These are phyloP conservation scores for Mugil cephalus DNA, from an alignment of 2,113 vertebrate genomes.

Conservation along the genomic window DNA sequence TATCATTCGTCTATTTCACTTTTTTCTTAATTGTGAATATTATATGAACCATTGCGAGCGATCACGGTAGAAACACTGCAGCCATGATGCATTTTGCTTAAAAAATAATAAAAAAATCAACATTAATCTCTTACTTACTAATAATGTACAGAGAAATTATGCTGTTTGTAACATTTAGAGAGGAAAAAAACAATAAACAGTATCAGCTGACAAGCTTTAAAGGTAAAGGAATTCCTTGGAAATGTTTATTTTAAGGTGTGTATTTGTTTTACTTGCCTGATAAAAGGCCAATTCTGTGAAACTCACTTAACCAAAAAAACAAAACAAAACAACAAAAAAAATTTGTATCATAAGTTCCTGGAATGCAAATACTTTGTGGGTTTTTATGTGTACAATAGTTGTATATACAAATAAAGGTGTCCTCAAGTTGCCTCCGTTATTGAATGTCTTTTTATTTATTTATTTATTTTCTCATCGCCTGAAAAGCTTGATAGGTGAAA, in stretches of 20 bases:
- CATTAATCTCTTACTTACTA: slow-evolving; percentile 65
- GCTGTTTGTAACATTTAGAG: slow-evolving; percentile 69
- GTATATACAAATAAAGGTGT: slow-evolving; percentile 83
- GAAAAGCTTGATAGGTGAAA: background rate
- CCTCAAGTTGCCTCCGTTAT: slow-evolving; percentile 59
- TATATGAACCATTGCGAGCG: slow-evolving; percentile 41
- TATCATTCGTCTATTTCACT: slow-evolving; percentile 25
- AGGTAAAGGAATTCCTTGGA: slow-evolving; percentile 61
- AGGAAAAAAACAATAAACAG: slow-evolving; percentile 33
- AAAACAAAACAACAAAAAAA: background rate
- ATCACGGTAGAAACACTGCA: slow-evolving; percentile 65
- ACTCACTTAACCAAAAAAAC: slow-evolving; percentile 78
- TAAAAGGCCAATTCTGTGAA: slow-evolving; percentile 74
- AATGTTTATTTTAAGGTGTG: slow-evolving; percentile 74
- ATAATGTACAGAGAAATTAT: slow-evolving; percentile 79
- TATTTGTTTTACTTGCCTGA: slow-evolving; percentile 73
- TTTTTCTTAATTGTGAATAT: slow-evolving; percentile 60
- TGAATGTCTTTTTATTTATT: slow-evolving; percentile 28
- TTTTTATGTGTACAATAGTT: slow-evolving; percentile 81
- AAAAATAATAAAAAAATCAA: slow-evolving; percentile 19
- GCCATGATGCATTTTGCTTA: slow-evolving; percentile 60
- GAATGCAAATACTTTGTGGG: slow-evolving; percentile 78
- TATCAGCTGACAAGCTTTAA: slow-evolving; percentile 65
- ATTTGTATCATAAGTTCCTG: slow-evolving; percentile 73
- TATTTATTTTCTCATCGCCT: background rate